Evolutionary conservation across 2,888 invertebrate genomes (phyloP).

Genomic region (Seira musarum): DNA sequence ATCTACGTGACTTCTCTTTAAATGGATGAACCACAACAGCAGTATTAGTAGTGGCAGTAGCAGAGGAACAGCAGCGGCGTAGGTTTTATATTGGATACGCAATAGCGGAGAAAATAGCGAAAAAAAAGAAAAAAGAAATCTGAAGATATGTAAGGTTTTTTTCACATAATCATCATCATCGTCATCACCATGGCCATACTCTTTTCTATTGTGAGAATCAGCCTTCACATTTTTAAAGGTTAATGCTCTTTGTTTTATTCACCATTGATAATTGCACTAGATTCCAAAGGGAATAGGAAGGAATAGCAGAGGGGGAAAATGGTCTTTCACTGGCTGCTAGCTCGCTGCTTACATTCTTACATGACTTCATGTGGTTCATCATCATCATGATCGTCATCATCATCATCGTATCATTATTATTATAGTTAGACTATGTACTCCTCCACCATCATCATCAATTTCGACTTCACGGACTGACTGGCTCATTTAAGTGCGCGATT

Average conservation of each 20-base stretch:
- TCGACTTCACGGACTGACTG: slow-evolving; percentile 47
- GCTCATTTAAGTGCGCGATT: slow-evolving; percentile 45
- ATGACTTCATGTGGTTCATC: slow-evolving; percentile 56
- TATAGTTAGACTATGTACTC: no score
- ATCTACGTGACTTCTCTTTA: slow-evolving; percentile 5
- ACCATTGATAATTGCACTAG: slow-evolving; percentile 60
- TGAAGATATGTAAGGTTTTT: no score
- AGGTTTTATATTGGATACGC: background rate
- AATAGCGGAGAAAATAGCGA: no score
- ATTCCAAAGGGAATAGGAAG: slow-evolving; percentile 54
- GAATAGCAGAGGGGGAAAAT: slow-evolving; percentile 21
- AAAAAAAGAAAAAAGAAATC: no score
- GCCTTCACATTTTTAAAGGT: slow-evolving; percentile 60
- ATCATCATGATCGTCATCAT: slow-evolving; percentile 40
- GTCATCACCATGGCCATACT: background rate
- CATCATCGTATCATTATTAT: slow-evolving; percentile 27
- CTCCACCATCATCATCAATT: slow-evolving; percentile 6
- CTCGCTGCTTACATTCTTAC: background rate
- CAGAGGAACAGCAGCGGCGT: background rate
- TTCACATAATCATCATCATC: background rate
- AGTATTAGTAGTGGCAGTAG: background rate
- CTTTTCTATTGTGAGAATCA: slow-evolving; percentile 38
- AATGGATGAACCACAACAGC: slow-evolving; percentile 4
- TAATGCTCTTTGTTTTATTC: slow-evolving; percentile 62
- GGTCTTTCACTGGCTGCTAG: slow-evolving; percentile 37